These are phyloP conservation scores for Eilema sororculum DNA, from an alignment of 2,888 invertebrate species.

Conservation along the genomic window DNA sequence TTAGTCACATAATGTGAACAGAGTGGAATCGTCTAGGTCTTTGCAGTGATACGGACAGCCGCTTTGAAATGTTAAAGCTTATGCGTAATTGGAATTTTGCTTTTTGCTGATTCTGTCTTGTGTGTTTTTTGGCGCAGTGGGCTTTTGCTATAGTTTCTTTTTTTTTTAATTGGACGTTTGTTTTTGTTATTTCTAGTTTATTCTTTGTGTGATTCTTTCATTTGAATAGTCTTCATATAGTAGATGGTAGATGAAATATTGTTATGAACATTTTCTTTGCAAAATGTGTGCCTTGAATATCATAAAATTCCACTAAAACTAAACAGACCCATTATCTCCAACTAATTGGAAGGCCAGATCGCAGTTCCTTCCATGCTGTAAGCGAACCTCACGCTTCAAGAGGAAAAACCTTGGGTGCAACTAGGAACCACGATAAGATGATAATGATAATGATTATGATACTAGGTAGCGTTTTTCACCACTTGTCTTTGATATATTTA, in stretches of 20 bases:
- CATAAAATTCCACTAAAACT: neutral
- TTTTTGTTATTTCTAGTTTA: conserved; percentile 14
- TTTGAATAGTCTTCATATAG: neutral
- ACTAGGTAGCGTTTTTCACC: too few relatives aligned
- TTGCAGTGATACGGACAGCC: conserved; percentile 60
- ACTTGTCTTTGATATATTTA: neutral
- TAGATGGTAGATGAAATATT: neutral
- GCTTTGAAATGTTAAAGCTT: conserved; percentile 68
- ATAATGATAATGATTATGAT: too few relatives aligned
- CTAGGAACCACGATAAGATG: too few relatives aligned
- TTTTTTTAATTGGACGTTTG: conserved; percentile 21
- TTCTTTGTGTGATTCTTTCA: conserved; percentile 5
- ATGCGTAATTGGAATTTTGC: conserved; percentile 53
- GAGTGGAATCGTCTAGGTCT: conserved; percentile 58
- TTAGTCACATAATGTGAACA: conserved; percentile 69
- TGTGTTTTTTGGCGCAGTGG: conserved; percentile 27
- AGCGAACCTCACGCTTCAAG: too few relatives aligned
- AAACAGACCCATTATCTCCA: neutral
- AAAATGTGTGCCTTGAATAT: neutral
- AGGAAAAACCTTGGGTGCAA: too few relatives aligned
- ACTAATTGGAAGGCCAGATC: too few relatives aligned
- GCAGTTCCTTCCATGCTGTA: too few relatives aligned
- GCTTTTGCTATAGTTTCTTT: conserved; percentile 32
- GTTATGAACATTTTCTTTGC: neutral
- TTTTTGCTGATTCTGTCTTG: conserved; percentile 45